Evolutionary conservation across 92 coral and sea anemone species (phyloP).

Genomic region (Porites evermanni): DNA sequence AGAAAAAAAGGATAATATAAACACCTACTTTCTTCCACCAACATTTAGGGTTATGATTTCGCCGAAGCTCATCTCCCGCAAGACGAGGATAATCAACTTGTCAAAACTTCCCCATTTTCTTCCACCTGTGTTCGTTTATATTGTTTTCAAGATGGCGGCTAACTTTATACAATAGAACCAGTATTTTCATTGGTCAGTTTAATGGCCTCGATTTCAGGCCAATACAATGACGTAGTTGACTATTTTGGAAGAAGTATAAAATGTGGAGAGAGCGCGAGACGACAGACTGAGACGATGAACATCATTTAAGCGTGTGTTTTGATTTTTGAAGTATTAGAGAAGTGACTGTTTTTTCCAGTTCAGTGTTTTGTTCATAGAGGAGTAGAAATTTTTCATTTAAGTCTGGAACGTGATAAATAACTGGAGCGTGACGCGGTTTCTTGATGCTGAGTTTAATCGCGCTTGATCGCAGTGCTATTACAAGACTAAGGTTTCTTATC

Average conservation of each 20-base stretch:
- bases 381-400: not conserved
- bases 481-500: not conserved
- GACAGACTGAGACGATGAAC: no score
- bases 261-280: no score
- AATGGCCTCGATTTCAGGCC: conserved; percentile 12
- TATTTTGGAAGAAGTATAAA: not conserved
- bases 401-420: not conserved
- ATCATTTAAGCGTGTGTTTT: no score
- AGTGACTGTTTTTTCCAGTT: not conserved
- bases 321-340: no score
- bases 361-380: not conserved
- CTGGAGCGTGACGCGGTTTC: no score
- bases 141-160: conserved; percentile 65
- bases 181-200: conserved; percentile 33
- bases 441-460: no score
- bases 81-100: not conserved
- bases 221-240: conserved; percentile 12
- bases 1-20: not conserved
- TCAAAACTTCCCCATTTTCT: conserved; percentile 26
- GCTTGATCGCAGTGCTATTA: no score
- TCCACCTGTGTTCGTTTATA: conserved; percentile 46
- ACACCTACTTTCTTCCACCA: conserved; percentile 88
- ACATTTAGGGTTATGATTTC: conserved; percentile 96
- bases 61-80: conserved; percentile 77
- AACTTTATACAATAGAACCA: not conserved